Evolutionary conservation across 1,140 invertebrate genomes (phyloP).

Genomic region (Adelges cooleyi): DNA sequence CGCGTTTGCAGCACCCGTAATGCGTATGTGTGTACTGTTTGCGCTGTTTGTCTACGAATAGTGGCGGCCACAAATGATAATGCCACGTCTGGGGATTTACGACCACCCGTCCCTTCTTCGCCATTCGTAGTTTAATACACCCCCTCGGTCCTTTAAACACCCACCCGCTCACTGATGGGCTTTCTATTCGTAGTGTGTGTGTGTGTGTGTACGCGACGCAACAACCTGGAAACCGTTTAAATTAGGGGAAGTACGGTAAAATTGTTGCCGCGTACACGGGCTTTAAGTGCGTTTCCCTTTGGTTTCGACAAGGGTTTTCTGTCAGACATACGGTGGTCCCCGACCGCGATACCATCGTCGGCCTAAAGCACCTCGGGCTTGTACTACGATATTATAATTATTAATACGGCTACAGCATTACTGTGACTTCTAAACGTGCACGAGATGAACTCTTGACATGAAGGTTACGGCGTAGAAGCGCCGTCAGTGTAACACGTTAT

Average conservation of each 20-base stretch:
- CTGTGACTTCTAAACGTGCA: too few relatives aligned
- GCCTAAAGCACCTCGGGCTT: too few relatives aligned
- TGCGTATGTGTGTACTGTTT: too few relatives aligned
- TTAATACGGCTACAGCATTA: too few relatives aligned
- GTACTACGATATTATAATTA: too few relatives aligned
- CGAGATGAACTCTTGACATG: too few relatives aligned
- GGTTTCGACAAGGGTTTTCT: conserved; percentile 1
- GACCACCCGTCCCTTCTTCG: not conserved
- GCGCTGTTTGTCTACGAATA: too few relatives aligned
- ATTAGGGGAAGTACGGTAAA: conserved; percentile 5
- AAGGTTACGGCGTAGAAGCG: too few relatives aligned
- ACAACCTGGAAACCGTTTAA: conserved; percentile 18
- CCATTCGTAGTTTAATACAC: not conserved
- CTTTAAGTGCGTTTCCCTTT: conserved; percentile 3
- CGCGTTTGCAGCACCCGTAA: not conserved
- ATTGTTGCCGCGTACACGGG: conserved; percentile 2
- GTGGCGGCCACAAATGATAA: not conserved
- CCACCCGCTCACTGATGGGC: not conserved
- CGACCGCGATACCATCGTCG: too few relatives aligned
- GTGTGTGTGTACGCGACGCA: not conserved
- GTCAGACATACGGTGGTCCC: not conserved
- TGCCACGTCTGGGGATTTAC: conserved; percentile 10
- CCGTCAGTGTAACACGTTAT: too few relatives aligned
- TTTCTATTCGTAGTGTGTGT: too few relatives aligned
- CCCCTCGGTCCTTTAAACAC: not conserved